Base-by-base conservation (phyloP, 35 echinoderm and acorn worm genomes). In the Heliocidaris tuberculata region DNA sequence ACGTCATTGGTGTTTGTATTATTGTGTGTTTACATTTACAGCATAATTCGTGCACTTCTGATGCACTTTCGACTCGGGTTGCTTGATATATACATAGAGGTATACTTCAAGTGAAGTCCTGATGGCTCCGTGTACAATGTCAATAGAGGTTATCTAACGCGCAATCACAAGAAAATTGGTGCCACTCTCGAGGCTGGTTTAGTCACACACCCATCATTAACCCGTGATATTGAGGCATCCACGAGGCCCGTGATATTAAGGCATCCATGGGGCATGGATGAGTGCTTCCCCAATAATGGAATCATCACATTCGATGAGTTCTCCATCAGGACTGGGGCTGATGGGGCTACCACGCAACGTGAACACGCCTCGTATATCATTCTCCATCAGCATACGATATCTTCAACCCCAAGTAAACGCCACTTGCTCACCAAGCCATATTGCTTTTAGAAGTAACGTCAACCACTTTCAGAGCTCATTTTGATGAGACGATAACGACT, bases 231-330 rank as follows among this genome's bases (percentile, higher is more conserved):
- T 78, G 21, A 78, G 65, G 65, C 65, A 78, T 78, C 65, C 65
- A 78, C 65, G 7, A 12, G 42, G 30, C 31, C 21, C 54, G 21
- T 70, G 48, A 17, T 54, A 31, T 94, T 27, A 50, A 60, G 49
- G 35, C 60, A 94, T 49, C 31, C 60, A 32, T 16, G 42, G 24
- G 42, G 70, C 35, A 60, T 15, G 59, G 29, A 32, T 86, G 42
- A 48, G 42, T 32, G 94, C 31, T 65, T 47, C 31, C 85, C 31
- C 30, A 86, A 95, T 85, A 89, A 50, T 29, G 42, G 19, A 86
- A 95, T 88, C 71, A 85, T 95, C 48, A 95, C 48, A 89, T 32
- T 32, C 10, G 50, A 56, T 93, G 88, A n/a, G 32, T 48, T 42
- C 88, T 90, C 88, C 32, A 48, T 42, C 32, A 48, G 48, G 88